Evolutionary conservation across 2,113 vertebrate species (phyloP).

Genomic region (Xiphophorus hellerii): DNA sequence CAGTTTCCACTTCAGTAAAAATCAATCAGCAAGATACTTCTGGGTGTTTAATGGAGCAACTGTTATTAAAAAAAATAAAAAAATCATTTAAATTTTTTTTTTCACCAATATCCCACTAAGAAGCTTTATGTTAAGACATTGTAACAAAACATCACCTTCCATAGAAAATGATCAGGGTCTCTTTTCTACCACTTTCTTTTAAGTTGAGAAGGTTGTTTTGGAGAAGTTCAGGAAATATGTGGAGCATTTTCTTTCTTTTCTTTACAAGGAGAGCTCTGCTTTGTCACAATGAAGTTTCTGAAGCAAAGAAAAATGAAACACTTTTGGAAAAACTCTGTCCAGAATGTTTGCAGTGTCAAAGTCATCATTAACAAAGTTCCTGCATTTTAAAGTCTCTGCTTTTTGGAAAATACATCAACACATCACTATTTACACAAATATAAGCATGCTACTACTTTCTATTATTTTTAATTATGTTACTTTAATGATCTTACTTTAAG

Average conservation of each 20-base stretch:
- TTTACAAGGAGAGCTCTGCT: neutral
- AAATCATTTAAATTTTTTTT: too few relatives aligned
- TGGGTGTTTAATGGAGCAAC: too few relatives aligned
- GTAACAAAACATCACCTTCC: neutral
- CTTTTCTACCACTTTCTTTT: conserved; percentile 1
- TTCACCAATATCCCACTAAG: neutral
- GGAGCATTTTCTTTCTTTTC: neutral
- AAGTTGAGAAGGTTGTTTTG: neutral
- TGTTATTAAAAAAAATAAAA: too few relatives aligned
- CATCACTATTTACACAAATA: neutral
- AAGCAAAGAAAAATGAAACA: neutral
- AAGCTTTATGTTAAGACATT: neutral
- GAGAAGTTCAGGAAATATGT: conserved; percentile 6
- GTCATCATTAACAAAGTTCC: neutral
- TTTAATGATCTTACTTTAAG: neutral
- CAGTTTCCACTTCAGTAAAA: too few relatives aligned
- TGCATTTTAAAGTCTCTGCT: neutral
- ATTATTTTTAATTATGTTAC: neutral
- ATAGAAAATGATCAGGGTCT: neutral
- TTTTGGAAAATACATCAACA: neutral
- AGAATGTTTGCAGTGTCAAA: neutral
- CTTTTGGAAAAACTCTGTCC: neutral
- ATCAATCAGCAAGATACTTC: too few relatives aligned
- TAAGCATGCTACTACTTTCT: neutral
- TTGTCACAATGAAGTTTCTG: neutral